Evolutionary conservation across 1,140 invertebrate species (phyloP), one percentile per base, ranked within the genome.

Genomic region (Acromyrmex heyeri): DNA sequence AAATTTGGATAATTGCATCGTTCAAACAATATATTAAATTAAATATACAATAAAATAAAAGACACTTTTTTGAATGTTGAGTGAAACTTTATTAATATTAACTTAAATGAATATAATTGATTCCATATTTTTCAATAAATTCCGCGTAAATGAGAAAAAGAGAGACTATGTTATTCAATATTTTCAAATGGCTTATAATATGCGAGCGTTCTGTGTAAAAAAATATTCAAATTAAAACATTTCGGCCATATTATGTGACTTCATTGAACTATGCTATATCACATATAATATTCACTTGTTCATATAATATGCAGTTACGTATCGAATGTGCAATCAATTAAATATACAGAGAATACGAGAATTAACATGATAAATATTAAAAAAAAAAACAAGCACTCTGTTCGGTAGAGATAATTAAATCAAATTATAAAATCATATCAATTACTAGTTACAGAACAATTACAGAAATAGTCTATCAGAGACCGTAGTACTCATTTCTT

Each of bases 11-110:
- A 72, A 76, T 75, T 61, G 76, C 75, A 62, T 67, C 18, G 12
- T 30, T 5, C 2, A 2, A 59, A 12, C 65, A 18, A 59, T 5
- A 62, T 14, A 30, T 64, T 44, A 61, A 73, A 77, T 86, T 69
- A 62, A 79, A 78, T 88, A 77, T 62, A 85, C 55, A 61, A 76
- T 86, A 62, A 44, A 44, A 62, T 62, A 1, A 38, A 62, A 83
- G 53, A 30, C 27, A 34, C 30, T 83, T 83, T 57, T 76, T 48
- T 38, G 18, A 69, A 81, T 30, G 27, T 69, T 69, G 2, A 38
- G 12, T 14, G 1, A 34, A 79, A 38, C 21, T 18, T 34, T 67
- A 55, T 81, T 81, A 81, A 70, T 30, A 70, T 57, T 57, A 21
- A 69, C 27, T 21, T 79, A 38, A 67, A 53, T 30, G n/a, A 18